Evolutionary conservation across 2,888 invertebrate species (phyloP).

Genomic region (Morpho deidamia): DNA sequence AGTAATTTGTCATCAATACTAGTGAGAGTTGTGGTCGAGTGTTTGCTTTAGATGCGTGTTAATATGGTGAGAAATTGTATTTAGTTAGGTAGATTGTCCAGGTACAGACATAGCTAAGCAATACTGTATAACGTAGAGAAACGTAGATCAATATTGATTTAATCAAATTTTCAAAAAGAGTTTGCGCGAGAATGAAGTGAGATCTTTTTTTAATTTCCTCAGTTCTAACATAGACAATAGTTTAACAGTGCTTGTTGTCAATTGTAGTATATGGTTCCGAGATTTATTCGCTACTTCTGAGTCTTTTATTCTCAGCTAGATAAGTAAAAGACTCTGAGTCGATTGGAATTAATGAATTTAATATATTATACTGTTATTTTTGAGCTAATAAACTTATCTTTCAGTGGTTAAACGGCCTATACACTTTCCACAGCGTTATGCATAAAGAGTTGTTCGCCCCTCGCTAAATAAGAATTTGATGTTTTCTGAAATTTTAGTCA

Average conservation of each 20-base stretch:
- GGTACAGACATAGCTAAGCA: not conserved
- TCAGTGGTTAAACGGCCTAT: not conserved
- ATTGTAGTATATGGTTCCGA: too few species aligned
- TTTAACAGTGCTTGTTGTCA: too few species aligned
- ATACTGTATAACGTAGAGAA: not conserved
- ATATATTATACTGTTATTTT: not conserved
- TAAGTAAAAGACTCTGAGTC: too few species aligned
- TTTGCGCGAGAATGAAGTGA: too few species aligned
- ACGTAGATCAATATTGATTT: too few species aligned
- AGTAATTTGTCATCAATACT: constrained; percentile 6
- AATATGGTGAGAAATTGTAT: constrained; percentile 2
- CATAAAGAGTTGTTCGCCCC: not conserved
- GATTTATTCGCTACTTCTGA: too few species aligned
- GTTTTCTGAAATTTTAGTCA: not conserved
- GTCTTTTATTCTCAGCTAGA: too few species aligned
- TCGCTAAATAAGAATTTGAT: constrained; percentile 6
- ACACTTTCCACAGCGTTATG: constrained; percentile 1
- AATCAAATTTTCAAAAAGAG: too few species aligned
- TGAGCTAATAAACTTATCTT: not conserved
- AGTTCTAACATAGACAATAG: too few species aligned
- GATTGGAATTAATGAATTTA: too few species aligned
- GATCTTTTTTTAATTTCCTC: too few species aligned
- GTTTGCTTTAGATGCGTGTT: not conserved
- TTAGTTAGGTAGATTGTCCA: not conserved
- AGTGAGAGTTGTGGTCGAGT: constrained; percentile 6